These are phyloP conservation scores for Bimastos eiseni DNA, from an alignment of 2,888 invertebrate species.

Conservation along the genomic window DNA sequence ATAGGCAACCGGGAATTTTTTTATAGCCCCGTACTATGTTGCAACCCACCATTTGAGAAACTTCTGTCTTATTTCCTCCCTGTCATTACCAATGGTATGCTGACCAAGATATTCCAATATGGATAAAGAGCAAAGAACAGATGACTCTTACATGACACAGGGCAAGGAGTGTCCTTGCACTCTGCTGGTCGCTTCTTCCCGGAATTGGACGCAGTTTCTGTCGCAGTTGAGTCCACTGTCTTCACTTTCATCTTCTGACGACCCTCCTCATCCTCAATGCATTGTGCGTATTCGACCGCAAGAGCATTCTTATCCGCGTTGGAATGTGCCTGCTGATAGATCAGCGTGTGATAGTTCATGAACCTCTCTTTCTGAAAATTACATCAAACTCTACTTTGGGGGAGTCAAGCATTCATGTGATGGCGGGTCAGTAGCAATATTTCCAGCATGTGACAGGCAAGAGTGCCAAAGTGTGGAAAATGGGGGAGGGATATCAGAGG, in stretches of 20 bases:
- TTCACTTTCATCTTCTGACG: constrained; percentile 1
- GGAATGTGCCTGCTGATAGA: background rate
- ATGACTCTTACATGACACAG: background rate
- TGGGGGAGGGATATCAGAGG: too few species aligned
- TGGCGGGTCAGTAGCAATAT: too few species aligned
- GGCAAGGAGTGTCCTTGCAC: background rate
- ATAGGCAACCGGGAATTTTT: too few species aligned
- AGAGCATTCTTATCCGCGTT: background rate
- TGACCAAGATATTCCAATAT: too few species aligned
- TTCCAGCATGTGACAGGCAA: too few species aligned
- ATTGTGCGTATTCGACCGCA: background rate
- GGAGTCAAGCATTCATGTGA: too few species aligned
- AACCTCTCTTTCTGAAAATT: constrained; percentile 20
- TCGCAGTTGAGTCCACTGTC: background rate
- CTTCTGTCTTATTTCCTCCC: too few species aligned
- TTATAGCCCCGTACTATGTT: too few species aligned
- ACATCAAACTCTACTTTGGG: background rate
- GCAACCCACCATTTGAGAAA: too few species aligned
- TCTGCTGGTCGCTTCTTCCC: background rate
- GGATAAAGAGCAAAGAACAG: background rate
- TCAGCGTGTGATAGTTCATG: constrained; percentile 25
- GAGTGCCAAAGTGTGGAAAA: too few species aligned
- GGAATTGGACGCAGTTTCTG: background rate
- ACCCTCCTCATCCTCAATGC: constrained; percentile 26
- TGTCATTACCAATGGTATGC: too few species aligned